A percentile compares a stretch with the other conserved stretches of the same genome.
Conservation (phyloP, 1,140 invertebrate species). For the Caerostris darwini region DNA sequence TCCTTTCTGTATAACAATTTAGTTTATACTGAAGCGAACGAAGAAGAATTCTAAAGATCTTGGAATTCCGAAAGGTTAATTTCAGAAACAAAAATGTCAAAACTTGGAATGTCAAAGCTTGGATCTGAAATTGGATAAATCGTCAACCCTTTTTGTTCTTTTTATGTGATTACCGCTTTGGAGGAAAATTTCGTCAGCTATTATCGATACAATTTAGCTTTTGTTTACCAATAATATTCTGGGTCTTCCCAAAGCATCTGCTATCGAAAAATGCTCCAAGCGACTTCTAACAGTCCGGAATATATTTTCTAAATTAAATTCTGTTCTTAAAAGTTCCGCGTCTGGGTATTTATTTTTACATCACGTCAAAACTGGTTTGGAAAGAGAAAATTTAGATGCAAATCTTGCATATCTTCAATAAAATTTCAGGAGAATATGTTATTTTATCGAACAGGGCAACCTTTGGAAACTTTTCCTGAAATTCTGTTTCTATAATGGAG, state of each 20-base stretch:
- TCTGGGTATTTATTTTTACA: not conserved
- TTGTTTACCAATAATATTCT: constrained; percentile 39
- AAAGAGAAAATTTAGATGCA: constrained; percentile 47
- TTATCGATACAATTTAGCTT: constrained; percentile 21
- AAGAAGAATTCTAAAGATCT: not conserved
- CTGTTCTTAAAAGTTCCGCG: constrained; percentile 37
- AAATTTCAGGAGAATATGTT: constrained; percentile 47
- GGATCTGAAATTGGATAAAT: constrained; percentile 6
- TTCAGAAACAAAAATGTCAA: not conserved
- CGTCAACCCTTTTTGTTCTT: not conserved
- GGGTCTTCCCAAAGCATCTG: not conserved
- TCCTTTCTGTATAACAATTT: not conserved
- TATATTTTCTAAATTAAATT: constrained; percentile 59
- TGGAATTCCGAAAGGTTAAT: not conserved
- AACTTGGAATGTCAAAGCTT: not conserved
- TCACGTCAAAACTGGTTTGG: not conserved
- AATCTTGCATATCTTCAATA: constrained; percentile 46
- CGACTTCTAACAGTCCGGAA: not conserved
- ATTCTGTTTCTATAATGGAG: not conserved
- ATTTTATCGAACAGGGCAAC: constrained; percentile 10
- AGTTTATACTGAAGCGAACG: not conserved
- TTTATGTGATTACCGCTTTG: not conserved
- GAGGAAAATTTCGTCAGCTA: not conserved
- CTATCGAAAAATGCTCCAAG: constrained; percentile 9
- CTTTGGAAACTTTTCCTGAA: not conserved